A percentile compares a stretch with the other conserved stretches of the same genome.
Conservation (phyloP, 2,888 invertebrate species). For the Coecobrya sp. region DNA sequence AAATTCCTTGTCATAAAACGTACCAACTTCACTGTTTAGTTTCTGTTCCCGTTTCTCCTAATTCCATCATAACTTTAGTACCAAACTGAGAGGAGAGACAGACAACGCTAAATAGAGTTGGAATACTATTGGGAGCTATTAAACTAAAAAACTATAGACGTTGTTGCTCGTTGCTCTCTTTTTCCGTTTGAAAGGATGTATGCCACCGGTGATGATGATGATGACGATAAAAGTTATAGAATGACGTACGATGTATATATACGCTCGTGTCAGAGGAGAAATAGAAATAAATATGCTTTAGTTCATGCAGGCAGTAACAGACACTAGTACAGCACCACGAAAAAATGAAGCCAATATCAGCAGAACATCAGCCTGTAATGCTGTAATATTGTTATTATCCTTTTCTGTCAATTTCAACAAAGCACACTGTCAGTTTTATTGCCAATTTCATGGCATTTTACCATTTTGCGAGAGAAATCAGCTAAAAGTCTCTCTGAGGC, state of each 20-base stretch:
- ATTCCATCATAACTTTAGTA: constrained; percentile 30
- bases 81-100: constrained; percentile 10
- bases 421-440: constrained; percentile 70
- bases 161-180: constrained; percentile 18
- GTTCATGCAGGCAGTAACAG: neutral
- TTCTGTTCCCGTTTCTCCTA: constrained; percentile 44
- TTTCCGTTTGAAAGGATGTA: constrained; percentile 26
- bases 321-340: neutral
- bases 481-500: constrained; percentile 44
- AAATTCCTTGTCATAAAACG: constrained; percentile 21
- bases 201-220: constrained; percentile 18
- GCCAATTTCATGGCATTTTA: constrained; percentile 71
- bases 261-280: constrained; percentile 38
- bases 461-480: constrained; percentile 47
- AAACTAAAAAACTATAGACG: constrained; percentile 17
- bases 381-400: constrained; percentile 65
- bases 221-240: constrained; percentile 15
- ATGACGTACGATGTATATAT: constrained; percentile 9
- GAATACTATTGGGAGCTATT: constrained; percentile 32
- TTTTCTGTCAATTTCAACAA: constrained; percentile 60
- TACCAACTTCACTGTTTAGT: constrained; percentile 20
- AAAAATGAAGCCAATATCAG: constrained; percentile 23
- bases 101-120: neutral
- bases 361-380: constrained; percentile 39
- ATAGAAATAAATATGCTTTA: constrained; percentile 5